Evolutionary conservation across 2,888 invertebrate genomes (phyloP).

Genomic region (Charanyca ferruginea): DNA sequence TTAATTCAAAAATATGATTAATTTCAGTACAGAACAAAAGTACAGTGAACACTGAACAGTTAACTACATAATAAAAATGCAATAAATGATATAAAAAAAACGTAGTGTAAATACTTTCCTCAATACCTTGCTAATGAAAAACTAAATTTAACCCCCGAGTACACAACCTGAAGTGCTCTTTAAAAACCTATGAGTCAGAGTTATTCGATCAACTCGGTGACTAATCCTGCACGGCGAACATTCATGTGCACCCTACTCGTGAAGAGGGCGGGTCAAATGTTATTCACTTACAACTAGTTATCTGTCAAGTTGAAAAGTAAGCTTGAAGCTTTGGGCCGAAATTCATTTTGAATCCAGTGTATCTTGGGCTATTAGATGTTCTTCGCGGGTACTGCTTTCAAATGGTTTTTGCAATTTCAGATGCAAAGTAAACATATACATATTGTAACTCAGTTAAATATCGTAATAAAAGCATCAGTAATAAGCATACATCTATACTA

Average conservation of each 20-base stretch:
- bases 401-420: background rate
- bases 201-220: conserved; percentile 29
- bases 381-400: background rate
- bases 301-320: conserved; percentile 58
- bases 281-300: conserved; percentile 51
- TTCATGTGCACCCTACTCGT: conserved; percentile 53
- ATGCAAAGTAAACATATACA: background rate
- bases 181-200: conserved; percentile 57
- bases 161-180: background rate
- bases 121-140: conserved; percentile 7
- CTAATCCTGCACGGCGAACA: conserved; percentile 27
- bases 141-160: background rate
- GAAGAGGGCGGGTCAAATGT: conserved; percentile 60
- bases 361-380: conserved; percentile 9
- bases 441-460: too few relatives aligned
- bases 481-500: too few relatives aligned
- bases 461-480: too few relatives aligned
- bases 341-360: conserved; percentile 25
- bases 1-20: too few relatives aligned
- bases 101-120: background rate
- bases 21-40: too few relatives aligned
- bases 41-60: too few relatives aligned
- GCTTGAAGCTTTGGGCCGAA: conserved; percentile 22
- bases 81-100: too few relatives aligned
- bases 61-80: too few relatives aligned